Evolutionary conservation across 92 coral and sea anemone species (phyloP), one percentile per base, ranked within the genome.

Genomic region (Chrysogorgia sp.): DNA sequence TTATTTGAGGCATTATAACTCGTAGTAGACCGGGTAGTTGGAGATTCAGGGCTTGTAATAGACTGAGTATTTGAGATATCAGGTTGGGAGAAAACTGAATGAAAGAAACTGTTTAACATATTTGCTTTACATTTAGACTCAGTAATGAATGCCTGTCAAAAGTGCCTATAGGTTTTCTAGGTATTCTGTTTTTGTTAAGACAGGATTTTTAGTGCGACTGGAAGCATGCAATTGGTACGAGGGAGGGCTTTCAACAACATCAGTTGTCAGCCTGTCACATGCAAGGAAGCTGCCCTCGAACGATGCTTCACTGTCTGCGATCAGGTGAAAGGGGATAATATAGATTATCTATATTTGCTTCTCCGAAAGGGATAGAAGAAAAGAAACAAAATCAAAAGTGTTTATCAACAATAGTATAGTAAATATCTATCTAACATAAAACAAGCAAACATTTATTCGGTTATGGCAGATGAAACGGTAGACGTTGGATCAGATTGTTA

Each of bases 401-500:
- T 57, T 48, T 83, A 53, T 79, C 77, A 10, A 58, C 76, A 24
- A 76, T 83, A 52, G 53, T 65, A 14, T 83, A 77, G n/a, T n/a
- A 21, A 80, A 79, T 47, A 37, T 85, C 45, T 45, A 48, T 70
- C 32, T 34, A 45, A 74, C n/a, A 63, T 74, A 35, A 66, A 65
- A 40, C 65, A 25, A 41, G 84, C 75, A 23, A 68, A 60, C 14
- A 77, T 70, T 29, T 79, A 25, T 40, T 55, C 88, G 2, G 77
- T 84, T 33, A 84, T 84, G 84, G 88, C 84, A 45, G 88, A 84
- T 50, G 81, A 84, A 66, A 78, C 88, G 14, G 63, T 67, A 30
- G 77, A 83, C 75, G 77, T 76, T 7, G 60, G 83, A 65, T 41
- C 87, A 83, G 32, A 31, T 83, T 6, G 88, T 77, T 40, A 69